A percentile compares a stretch with the other conserved stretches of the same genome.
phyloP scores from a whole-genome alignment of 2,113 vertebrate species.

The Hyla sarda region DNA sequence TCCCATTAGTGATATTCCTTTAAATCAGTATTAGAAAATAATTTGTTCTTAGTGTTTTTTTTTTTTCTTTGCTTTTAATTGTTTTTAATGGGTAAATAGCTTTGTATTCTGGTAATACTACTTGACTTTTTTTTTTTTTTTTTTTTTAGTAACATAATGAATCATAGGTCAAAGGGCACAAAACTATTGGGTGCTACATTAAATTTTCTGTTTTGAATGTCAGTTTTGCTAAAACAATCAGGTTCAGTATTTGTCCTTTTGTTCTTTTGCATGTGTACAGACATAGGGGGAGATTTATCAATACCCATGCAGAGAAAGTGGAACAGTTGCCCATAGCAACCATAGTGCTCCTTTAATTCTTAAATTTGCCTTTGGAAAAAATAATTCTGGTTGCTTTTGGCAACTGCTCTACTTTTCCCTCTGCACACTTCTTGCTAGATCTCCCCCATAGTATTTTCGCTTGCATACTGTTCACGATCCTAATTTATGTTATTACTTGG shows the following conservation, averaged over 20 bases:
- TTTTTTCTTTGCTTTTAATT: not conserved
- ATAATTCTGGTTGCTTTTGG: no score
- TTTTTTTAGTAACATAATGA: not conserved
- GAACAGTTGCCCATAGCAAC: no score
- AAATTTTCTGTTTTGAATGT: not conserved
- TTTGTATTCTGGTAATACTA: not conserved
- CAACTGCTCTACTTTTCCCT: no score
- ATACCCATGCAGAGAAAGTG: no score
- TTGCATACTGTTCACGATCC: conserved; percentile 55
- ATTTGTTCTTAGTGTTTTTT: not conserved
- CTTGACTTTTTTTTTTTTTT: no score
- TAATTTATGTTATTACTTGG: conserved; percentile 54
- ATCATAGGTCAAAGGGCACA: not conserved
- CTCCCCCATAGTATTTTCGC: conserved; percentile 41
- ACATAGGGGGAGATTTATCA: no score
- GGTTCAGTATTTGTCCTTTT: conserved; percentile 51
- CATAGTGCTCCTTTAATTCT: no score
- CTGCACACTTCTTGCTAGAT: no score
- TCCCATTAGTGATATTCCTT: not conserved
- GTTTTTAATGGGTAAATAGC: not conserved
- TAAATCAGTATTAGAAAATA: conserved; percentile 5
- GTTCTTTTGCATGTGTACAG: conserved; percentile 27
- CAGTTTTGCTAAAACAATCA: conserved; percentile 74
- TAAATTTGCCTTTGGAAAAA: no score
- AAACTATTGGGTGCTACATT: not conserved